Base-by-base conservation (phyloP, 2,113 vertebrate species). In the Thunnus thynnus region DNA sequence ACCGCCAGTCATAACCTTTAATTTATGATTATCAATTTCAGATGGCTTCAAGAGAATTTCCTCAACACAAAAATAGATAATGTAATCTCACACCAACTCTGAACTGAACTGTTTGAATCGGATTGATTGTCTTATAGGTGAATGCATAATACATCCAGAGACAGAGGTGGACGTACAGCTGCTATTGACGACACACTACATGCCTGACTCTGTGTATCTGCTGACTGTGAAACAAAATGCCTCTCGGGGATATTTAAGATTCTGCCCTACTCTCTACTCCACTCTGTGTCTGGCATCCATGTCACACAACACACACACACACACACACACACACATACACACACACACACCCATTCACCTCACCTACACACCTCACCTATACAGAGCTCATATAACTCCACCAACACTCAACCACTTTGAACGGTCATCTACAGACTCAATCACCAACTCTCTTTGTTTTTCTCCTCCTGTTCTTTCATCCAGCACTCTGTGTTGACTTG, bases 161-260 rank as follows among this genome's bases (percentile, higher is more conserved):
- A 84, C 50, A 30, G 60, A 78, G n/a, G 58, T 32, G 55, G 30
- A 62, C 13, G 4, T 68, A 55, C n/a, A 68, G 77, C 58, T 69
- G 57, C 72, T 80, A 22, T 74, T n/a, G 80, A 83, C 44, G 57
- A 76, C 75, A 82, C 83, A 41, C 72, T 46, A 86, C 88, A 82
- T 69, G 63, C 36, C 71, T 47, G 83, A 69, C 80, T 70, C 60
- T 70, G 75, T 71, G 60, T 67, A 86, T 86, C 69, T 82, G 86
- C 86, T 91, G 85, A 92, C 70, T 67, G 57, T 61, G 80, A 83
- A 82, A 88, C 88, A 73, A 85, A 79, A 83, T 1, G 57, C 84
- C 76, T 83, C 82, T 74, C n/a, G 13, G 71, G 74, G 72, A 86
- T 84, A 86, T 88, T 91, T 91, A 87, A 90, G 72, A 91, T 89